Conservation (phyloP, 2,113 vertebrate species). For the Ciconia maguari region DNA sequence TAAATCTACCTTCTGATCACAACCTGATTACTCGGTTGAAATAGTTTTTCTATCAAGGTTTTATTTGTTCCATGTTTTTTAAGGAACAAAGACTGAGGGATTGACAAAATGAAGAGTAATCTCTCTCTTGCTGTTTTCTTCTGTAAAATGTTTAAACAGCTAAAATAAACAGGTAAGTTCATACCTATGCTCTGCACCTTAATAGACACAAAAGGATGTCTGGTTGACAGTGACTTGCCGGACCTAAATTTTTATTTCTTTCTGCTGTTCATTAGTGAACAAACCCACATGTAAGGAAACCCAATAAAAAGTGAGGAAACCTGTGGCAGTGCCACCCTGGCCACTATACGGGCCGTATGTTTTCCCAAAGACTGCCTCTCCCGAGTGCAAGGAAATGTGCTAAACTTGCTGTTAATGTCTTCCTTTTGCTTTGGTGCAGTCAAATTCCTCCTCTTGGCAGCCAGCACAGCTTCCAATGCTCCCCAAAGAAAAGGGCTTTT, state of each 20-base stretch:
- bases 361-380: neutral
- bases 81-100: neutral
- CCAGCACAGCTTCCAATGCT: neutral
- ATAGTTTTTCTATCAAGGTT: neutral
- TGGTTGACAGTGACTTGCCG: neutral
- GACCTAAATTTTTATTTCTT: neutral
- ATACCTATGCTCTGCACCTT: neutral
- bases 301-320: neutral
- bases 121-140: neutral
- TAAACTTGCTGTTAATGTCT: neutral
- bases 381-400: neutral
- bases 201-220: neutral
- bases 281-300: neutral
- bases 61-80: neutral
- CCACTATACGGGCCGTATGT: fast-evolving
- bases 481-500: neutral
- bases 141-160: neutral
- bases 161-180: neutral
- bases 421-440: neutral
- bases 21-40: neutral
- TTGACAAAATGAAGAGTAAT: neutral
- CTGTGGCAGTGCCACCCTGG: neutral
- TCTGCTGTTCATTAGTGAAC: neutral
- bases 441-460: neutral
- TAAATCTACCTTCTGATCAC: neutral